phyloP scores from a whole-genome alignment of 2,888 invertebrate species.

The Alloscopus bannaensis region DNA sequence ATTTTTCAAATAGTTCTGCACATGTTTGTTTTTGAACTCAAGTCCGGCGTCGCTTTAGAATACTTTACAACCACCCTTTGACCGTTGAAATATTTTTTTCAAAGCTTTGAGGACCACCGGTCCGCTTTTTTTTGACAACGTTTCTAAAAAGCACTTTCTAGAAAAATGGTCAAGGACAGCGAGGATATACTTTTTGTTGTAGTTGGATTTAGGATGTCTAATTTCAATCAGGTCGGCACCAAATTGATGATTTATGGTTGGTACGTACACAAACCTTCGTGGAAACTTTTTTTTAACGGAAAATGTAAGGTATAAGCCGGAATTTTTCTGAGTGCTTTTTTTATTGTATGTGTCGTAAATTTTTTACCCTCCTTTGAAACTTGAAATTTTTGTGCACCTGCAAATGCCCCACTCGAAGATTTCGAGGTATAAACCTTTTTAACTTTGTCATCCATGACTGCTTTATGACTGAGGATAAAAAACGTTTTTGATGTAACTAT shows the following conservation, averaged over 20 bases:
- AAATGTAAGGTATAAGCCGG: slow-evolving; percentile 27
- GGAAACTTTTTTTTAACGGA: slow-evolving; percentile 16
- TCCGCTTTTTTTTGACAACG: slow-evolving; percentile 38
- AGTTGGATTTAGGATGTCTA: slow-evolving; percentile 44
- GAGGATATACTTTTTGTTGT: slow-evolving; percentile 49
- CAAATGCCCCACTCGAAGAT: too few relatives aligned
- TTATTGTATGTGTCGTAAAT: too few relatives aligned
- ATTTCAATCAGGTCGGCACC: slow-evolving; percentile 58
- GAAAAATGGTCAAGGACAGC: slow-evolving; percentile 38
- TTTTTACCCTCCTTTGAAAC: too few relatives aligned
- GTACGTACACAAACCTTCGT: slow-evolving; percentile 20
- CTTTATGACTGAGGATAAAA: too few relatives aligned
- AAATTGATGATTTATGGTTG: slow-evolving; percentile 18
- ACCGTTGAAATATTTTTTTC: slow-evolving; percentile 34
- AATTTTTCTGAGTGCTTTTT: background rate
- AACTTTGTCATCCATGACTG: too few relatives aligned
- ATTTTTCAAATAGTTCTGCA: background rate
- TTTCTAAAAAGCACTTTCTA: slow-evolving; percentile 44
- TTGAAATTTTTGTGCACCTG: too few relatives aligned
- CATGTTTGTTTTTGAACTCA: slow-evolving; percentile 42
- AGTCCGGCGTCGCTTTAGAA: slow-evolving; percentile 38
- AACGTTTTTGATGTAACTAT: too few relatives aligned
- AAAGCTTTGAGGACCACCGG: slow-evolving; percentile 17
- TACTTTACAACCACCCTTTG: background rate
- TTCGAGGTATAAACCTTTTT: too few relatives aligned